These are phyloP conservation scores for Colistium nudipinnis DNA, from an alignment of 2,113 vertebrate species.

Conservation along the genomic window DNA sequence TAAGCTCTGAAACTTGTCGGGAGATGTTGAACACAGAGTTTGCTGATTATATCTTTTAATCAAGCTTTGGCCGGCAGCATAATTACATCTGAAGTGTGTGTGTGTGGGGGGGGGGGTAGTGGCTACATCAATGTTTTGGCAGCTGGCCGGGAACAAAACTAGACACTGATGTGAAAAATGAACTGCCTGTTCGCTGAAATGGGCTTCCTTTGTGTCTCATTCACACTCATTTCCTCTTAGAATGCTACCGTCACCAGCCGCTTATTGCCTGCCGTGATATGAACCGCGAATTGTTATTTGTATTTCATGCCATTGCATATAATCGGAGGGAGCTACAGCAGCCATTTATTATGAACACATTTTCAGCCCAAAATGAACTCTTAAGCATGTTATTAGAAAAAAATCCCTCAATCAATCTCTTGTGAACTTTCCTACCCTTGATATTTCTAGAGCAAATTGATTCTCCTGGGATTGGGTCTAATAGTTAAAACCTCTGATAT, in stretches of 20 bases:
- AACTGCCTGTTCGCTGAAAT: slow-evolving; percentile 59
- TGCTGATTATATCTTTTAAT: slow-evolving; percentile 77
- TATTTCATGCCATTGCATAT: slow-evolving; percentile 29
- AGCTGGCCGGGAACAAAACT: slow-evolving; percentile 60
- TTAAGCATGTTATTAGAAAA: slow-evolving; percentile 63
- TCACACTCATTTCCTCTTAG: slow-evolving; percentile 47
- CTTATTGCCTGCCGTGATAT: slow-evolving; percentile 27
- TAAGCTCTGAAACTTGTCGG: slow-evolving; percentile 61
- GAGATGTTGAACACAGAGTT: slow-evolving; percentile 69
- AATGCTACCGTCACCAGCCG: slow-evolving; percentile 47
- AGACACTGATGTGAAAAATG: slow-evolving; percentile 72
- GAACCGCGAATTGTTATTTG: slow-evolving; percentile 11
- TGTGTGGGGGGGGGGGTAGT: slow-evolving; percentile 52
- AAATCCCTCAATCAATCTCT: slow-evolving; percentile 61
- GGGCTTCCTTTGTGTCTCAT: slow-evolving; percentile 52
- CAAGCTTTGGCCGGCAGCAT: slow-evolving; percentile 66
- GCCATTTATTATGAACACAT: slow-evolving; percentile 60
- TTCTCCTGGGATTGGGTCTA: slow-evolving; percentile 3
- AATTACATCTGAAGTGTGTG: slow-evolving; percentile 67
- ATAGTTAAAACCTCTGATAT: slow-evolving; percentile 17
- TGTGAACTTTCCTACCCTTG: slow-evolving; percentile 41
- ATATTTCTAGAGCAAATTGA: slow-evolving; percentile 37
- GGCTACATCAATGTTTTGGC: slow-evolving; percentile 72
- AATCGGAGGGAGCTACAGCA: slow-evolving; percentile 40
- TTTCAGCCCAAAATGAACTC: slow-evolving; percentile 63